These are phyloP conservation scores for Pocillopora grandis DNA, from an alignment of 92 coral and sea anemone genomes.

Conservation along the genomic window DNA sequence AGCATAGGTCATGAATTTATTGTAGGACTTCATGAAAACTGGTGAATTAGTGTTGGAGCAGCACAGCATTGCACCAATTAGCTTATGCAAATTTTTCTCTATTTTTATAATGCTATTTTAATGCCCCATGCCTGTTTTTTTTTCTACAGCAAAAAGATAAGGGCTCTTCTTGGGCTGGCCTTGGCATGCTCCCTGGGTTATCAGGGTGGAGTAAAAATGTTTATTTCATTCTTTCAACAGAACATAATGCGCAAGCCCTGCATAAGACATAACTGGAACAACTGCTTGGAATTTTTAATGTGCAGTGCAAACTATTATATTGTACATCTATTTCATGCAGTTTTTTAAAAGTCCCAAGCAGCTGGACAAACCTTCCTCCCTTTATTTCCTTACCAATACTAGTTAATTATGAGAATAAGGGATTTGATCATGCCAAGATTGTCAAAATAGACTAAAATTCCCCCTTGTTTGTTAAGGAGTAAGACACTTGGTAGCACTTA, in stretches of 20 bases:
- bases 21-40: no score
- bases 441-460: background rate
- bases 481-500: no score
- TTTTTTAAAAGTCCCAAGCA: background rate
- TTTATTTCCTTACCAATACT: background rate
- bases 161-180: background rate
- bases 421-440: background rate
- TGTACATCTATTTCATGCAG: background rate
- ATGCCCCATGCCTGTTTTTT: background rate
- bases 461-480: no score
- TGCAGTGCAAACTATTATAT: background rate
- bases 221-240: background rate
- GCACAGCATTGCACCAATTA: no score
- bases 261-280: slow-evolving; percentile 12
- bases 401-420: background rate
- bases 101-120: no score
- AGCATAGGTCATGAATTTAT: background rate
- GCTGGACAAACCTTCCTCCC: background rate
- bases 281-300: background rate
- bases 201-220: background rate
- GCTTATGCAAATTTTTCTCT: no score
- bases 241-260: slow-evolving; percentile 6
- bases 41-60: no score
- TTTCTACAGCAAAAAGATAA: background rate
- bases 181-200: background rate